These are phyloP conservation scores for Ecdyonurus torrentis DNA, from an alignment of 2,888 invertebrate genomes.

Conservation along the genomic window DNA sequence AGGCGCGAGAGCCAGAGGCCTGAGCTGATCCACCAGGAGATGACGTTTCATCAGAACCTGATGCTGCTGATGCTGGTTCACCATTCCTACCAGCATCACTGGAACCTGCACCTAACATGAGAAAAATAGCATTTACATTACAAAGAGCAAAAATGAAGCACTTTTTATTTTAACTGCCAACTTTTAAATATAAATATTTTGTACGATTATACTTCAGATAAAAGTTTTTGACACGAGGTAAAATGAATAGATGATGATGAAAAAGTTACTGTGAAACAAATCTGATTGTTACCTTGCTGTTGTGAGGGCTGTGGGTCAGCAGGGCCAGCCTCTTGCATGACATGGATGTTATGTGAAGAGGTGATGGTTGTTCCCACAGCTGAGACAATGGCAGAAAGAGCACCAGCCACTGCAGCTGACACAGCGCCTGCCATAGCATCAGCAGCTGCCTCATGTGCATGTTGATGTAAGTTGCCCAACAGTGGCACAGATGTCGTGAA, in stretches of 20 bases:
- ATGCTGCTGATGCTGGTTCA: not conserved
- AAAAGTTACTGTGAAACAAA: too few relatives aligned
- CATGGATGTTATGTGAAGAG: conserved; percentile 12
- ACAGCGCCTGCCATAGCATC: conserved; percentile 1
- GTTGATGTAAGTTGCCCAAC: not conserved
- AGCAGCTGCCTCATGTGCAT: not conserved
- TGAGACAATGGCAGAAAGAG: conserved; percentile 23
- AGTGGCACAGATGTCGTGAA: not conserved
- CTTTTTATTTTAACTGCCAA: too few relatives aligned
- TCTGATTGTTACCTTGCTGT: not conserved
- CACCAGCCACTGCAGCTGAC: conserved; percentile 16
- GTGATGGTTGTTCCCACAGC: conserved; percentile 14
- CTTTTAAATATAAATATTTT: too few relatives aligned
- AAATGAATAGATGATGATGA: too few relatives aligned
- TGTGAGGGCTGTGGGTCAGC: too few relatives aligned
- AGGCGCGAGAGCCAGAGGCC: not conserved
- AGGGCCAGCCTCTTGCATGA: not conserved
- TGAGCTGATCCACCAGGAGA: too few relatives aligned
- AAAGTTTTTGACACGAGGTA: too few relatives aligned
- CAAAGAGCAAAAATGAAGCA: too few relatives aligned
- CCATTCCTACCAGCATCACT: not conserved
- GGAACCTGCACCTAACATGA: not conserved
- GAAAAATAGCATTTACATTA: too few relatives aligned
- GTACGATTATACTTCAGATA: too few relatives aligned
- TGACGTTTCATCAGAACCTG: too few relatives aligned